Evolutionary conservation across 2,888 invertebrate genomes (phyloP).

Genomic region (Troides oblongomaculatus): DNA sequence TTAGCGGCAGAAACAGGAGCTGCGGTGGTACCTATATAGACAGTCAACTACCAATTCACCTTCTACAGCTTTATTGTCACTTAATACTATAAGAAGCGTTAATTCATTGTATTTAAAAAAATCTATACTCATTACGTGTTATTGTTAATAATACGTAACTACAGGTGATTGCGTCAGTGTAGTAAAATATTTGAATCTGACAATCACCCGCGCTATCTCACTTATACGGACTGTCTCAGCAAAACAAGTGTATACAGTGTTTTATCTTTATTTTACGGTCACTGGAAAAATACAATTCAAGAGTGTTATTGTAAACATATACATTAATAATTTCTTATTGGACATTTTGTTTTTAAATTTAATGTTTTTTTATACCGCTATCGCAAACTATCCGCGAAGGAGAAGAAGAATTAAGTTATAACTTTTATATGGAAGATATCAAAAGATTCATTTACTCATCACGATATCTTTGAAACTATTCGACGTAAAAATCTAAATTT

Average conservation of each 20-base stretch:
- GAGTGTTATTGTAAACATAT: not conserved
- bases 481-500: too few relatives aligned
- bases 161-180: slow-evolving; percentile 1
- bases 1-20: too few relatives aligned
- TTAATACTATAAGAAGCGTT: too few relatives aligned
- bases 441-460: too few relatives aligned
- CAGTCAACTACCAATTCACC: too few relatives aligned
- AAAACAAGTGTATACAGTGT: slow-evolving; percentile 4
- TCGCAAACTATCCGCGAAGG: too few relatives aligned
- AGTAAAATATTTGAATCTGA: slow-evolving; percentile 21
- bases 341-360: not conserved
- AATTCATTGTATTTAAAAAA: not conserved
- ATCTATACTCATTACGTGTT: slow-evolving; percentile 6
- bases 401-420: too few relatives aligned
- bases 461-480: too few relatives aligned
- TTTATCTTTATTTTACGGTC: slow-evolving; percentile 19
- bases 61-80: too few relatives aligned
- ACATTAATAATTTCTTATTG: not conserved
- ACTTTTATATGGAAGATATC: too few relatives aligned
- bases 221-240: slow-evolving; percentile 7
- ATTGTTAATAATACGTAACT: not conserved
- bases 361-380: too few relatives aligned
- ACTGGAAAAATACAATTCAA: slow-evolving; percentile 10
- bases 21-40: too few relatives aligned
- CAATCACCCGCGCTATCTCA: slow-evolving; percentile 13